Conservation (phyloP, 2,113 vertebrate genomes). For the Heterocephalus glaber region DNA sequence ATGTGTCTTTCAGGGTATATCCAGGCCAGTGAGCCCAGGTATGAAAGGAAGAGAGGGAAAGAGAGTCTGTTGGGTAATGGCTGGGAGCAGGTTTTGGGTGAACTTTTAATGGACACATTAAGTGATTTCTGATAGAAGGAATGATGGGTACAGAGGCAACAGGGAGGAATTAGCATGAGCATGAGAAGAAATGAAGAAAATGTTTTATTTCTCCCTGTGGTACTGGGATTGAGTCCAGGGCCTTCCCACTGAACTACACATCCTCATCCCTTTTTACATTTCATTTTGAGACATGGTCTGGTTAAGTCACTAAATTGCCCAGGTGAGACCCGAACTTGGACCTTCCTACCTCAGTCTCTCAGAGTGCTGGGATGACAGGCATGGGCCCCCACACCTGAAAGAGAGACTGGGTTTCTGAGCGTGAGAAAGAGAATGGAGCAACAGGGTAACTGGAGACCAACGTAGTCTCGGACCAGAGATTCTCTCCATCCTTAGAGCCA, state of each 20-base stretch:
- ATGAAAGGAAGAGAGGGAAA: background rate
- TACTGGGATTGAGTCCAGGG: background rate
- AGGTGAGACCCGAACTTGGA: background rate
- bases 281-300: background rate
- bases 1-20: background rate
- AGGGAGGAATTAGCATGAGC: background rate
- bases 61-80: rapidly evolving
- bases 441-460: rapidly evolving
- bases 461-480: background rate
- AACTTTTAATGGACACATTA: background rate
- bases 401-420: background rate
- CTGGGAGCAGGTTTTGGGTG: background rate
- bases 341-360: background rate
- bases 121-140: background rate
- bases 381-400: background rate
- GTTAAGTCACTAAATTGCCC: background rate
- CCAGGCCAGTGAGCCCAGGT: background rate
- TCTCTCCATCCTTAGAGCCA: background rate
- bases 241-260: background rate
- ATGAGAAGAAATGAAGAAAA: background rate
- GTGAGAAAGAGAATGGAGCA: background rate
- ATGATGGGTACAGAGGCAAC: background rate
- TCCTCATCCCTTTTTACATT: background rate
- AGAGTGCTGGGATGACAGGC: background rate
- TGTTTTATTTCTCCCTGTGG: background rate